Evolutionary conservation across 2,113 vertebrate genomes (phyloP).

Genomic region (Poeciliopsis occidentalis): DNA sequence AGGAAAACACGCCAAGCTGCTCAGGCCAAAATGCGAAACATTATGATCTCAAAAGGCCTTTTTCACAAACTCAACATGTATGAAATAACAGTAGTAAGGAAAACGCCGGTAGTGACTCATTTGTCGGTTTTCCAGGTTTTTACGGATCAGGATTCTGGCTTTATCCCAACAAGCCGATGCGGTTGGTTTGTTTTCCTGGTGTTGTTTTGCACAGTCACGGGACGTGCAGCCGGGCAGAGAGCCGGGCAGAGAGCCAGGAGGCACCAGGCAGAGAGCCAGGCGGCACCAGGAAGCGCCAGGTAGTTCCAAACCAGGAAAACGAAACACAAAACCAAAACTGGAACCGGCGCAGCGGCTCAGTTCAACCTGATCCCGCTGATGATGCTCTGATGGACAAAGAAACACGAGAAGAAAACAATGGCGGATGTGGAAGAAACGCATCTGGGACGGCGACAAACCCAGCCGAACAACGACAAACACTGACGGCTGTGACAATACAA

Average conservation of each 20-base stretch:
- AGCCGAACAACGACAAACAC: constrained; percentile 13
- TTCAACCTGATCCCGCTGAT: rapidly evolving
- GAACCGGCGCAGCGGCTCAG: rapidly evolving
- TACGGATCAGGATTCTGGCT: background rate
- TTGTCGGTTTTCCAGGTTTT: background rate
- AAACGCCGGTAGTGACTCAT: background rate
- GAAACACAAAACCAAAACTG: constrained; percentile 49
- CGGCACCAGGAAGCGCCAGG: constrained; percentile 13
- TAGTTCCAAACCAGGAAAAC: constrained; percentile 9
- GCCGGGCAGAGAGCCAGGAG: background rate
- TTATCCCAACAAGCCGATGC: background rate
- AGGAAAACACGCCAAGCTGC: background rate
- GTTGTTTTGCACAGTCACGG: constrained; percentile 52
- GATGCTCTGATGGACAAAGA: background rate
- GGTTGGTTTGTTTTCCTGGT: background rate
- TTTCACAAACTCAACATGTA: background rate
- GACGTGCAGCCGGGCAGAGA: constrained; percentile 17
- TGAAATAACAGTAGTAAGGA: background rate
- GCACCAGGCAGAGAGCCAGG: constrained; percentile 6
- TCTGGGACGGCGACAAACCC: constrained; percentile 4
- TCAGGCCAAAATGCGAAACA: background rate
- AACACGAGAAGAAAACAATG: background rate
- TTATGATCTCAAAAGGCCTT: background rate
- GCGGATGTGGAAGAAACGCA: background rate
- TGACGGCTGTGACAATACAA: rapidly evolving